Percentiles rank a stretch among this genome's conserved stretches.
Evolutionary conservation across 2,888 invertebrate species (phyloP).

Genomic region (Polydrusus tereticollis): DNA sequence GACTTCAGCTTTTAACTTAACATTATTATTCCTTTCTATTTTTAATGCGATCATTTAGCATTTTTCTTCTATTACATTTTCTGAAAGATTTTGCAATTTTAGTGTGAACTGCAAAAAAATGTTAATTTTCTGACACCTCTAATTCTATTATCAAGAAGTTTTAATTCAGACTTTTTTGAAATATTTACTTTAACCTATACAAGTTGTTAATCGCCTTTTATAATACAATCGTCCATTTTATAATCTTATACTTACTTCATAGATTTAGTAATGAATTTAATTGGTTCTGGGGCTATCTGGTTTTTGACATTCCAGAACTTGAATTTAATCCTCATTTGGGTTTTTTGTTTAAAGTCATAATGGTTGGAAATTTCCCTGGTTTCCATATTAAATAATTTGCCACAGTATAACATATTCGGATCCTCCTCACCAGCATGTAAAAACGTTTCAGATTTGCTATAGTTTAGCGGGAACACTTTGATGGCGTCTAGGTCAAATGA

Average conservation of each 20-base stretch:
- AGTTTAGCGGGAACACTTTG: constrained; percentile 24
- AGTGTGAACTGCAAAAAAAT: no score
- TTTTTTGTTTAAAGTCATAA: constrained; percentile 28
- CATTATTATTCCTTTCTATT: no score
- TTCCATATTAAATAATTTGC: constrained; percentile 38
- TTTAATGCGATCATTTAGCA: no score
- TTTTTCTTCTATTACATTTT: no score
- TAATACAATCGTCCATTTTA: no score
- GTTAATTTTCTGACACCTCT: no score
- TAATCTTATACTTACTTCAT: constrained; percentile 42
- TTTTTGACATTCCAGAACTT: constrained; percentile 39
- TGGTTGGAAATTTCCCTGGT: constrained; percentile 30
- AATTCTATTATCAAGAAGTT: no score
- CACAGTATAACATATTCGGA: constrained; percentile 32
- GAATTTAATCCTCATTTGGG: constrained; percentile 33
- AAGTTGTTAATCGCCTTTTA: no score
- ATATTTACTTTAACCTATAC: no score
- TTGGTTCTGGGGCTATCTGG: constrained; percentile 7
- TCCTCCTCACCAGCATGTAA: constrained; percentile 9
- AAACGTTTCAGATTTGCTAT: constrained; percentile 31
- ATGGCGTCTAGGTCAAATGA: constrained; percentile 29
- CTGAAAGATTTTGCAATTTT: no score
- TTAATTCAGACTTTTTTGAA: no score
- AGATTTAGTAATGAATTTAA: constrained; percentile 20
- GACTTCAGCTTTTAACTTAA: no score